These are phyloP conservation scores for Austrolebias charrua DNA, from an alignment of 2,797 vertebrate species.

Conservation along the genomic window DNA sequence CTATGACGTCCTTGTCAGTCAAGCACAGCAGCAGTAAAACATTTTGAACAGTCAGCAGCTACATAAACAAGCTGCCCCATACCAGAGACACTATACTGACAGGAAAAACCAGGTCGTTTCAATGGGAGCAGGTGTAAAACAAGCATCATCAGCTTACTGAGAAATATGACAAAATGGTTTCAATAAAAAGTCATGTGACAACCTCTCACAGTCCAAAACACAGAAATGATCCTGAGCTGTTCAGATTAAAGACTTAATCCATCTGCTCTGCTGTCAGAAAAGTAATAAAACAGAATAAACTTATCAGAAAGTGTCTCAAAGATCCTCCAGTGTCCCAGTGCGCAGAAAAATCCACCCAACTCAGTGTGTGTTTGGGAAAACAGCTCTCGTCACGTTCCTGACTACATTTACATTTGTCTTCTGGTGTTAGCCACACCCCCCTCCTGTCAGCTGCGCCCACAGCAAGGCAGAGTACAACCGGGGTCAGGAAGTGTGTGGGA, in stretches of 20 bases:
- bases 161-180: conserved; percentile 24
- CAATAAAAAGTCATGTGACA: conserved; percentile 19
- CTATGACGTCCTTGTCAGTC: conserved; percentile 19
- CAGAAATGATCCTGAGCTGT: not conserved
- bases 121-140: conserved; percentile 22
- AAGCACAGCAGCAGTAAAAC: conserved; percentile 2
- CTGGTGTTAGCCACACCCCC: conserved; percentile 47
- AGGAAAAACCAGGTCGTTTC: conserved; percentile 55
- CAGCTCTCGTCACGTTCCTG: conserved; percentile 63
- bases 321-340: conserved; percentile 33
- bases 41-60: conserved; percentile 27
- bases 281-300: conserved; percentile 18
- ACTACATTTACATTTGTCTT: conserved; percentile 51
- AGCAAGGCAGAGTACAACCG: conserved; percentile 20
- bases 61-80: conserved; percentile 29
- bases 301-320: conserved; percentile 33
- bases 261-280: not conserved
- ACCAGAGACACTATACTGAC: conserved; percentile 42
- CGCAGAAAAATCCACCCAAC: conserved; percentile 38
- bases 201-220: conserved; percentile 3
- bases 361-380: conserved; percentile 52
- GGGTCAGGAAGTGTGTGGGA: conserved; percentile 31
- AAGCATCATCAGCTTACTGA: conserved; percentile 9
- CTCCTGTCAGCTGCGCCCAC: conserved; percentile 41
- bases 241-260: not conserved